Base-by-base conservation (phyloP, 1,140 invertebrate species). In the Propsilocerus akamusi region DNA sequence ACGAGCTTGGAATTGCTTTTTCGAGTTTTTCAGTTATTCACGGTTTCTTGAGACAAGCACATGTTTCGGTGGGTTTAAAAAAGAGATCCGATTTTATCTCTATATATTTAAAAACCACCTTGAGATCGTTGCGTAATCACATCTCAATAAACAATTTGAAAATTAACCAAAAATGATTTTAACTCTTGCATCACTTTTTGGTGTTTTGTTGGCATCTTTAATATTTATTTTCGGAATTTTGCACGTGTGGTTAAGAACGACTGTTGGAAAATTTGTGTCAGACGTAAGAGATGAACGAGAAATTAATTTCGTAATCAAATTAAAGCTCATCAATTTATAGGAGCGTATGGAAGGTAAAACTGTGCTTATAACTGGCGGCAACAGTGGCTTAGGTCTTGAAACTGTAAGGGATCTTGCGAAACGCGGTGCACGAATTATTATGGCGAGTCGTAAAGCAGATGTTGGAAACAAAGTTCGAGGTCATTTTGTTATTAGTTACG, bases 311-410 rank as follows among this genome's bases (percentile, higher is more conserved):
- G 20, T 17, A 2, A 37, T 2, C 10, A 6, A 37, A 37, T 12
- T 17, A 17, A 17, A 17, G 8, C n/a, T 14, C 7, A 3, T 37
- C 7, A 14, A 17, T 17, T 6, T n/a, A n/a, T 37, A 41, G 34
- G 60, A 66, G 23, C 53, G 68, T 47, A 58, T 55, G 6, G 63
- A 73, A 50, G 74, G 68, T 2, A 85, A 86, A 68, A 72, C 81
- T n/a, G 68, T 77, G 5, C 73, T 89, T 47, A 65, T 89, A 23
- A 88, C 85, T 20, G 85, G 86, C 50, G 75, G 78, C 12, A 87
- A 82, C 64, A 75, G 73, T 53, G 86, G 86, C 7, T 83, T 90
- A 57, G 86, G 86, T n/a, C 80, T 77, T 68, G 79, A 79, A 63
- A 76, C 78, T 25, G 76, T 73, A 0, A 54, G 61, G 49, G 72